Evolutionary conservation across 2,797 vertebrate species (phyloP).

Genomic region (Microctenopoma steveboyesi): DNA sequence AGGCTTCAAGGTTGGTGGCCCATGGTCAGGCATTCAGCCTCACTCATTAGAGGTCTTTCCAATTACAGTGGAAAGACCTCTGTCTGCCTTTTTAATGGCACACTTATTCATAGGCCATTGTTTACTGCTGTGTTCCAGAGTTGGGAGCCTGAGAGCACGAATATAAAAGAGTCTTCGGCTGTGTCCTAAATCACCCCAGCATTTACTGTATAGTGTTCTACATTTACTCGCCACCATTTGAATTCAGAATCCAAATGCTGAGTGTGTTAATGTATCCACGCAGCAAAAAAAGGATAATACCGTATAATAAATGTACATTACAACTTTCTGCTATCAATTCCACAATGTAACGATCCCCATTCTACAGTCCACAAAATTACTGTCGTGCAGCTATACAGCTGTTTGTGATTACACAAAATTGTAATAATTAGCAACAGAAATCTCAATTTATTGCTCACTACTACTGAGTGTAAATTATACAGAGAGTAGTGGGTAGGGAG

Average conservation of each 20-base stretch:
- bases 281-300: too few relatives aligned
- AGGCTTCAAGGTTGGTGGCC: conserved; percentile 24
- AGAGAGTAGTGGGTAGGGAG: not conserved
- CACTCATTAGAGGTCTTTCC: conserved; percentile 54
- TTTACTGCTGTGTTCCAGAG: conserved; percentile 34
- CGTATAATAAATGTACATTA: too few relatives aligned
- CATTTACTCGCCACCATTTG: too few relatives aligned
- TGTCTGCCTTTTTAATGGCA: conserved; percentile 54
- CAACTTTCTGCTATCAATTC: not conserved
- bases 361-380: not conserved
- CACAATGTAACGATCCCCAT: not conserved
- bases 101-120: conserved; percentile 46
- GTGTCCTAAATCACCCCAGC: not conserved
- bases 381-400: not conserved
- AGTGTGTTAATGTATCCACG: too few relatives aligned
- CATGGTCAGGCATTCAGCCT: conserved; percentile 42
- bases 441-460: not conserved
- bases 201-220: too few relatives aligned
- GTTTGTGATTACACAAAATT: not conserved
- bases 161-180: conserved; percentile 24
- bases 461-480: not conserved
- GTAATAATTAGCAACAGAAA: not conserved
- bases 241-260: too few relatives aligned
- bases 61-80: conserved; percentile 31
- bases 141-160: conserved; percentile 40